phyloP scores from a whole-genome alignment of 2,797 vertebrate species.

The Halcyon leucocephala region DNA sequence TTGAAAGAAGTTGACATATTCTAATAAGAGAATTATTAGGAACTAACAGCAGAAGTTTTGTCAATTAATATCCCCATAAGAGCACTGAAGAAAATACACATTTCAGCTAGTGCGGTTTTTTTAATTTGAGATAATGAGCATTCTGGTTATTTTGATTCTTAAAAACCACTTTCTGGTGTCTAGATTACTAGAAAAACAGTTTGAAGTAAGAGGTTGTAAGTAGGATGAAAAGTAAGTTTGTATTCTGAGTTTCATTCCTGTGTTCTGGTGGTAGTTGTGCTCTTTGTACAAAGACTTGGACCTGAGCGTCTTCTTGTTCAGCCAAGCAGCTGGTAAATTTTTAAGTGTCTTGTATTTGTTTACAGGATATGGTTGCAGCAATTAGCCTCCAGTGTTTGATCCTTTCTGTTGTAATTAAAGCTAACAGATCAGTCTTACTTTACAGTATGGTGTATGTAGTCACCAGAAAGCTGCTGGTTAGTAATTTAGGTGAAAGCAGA shows the following conservation, averaged over 20 bases:
- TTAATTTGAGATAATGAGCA: not conserved
- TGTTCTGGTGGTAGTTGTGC: not conserved
- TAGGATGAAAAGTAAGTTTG: not conserved
- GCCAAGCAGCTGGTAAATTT: not conserved
- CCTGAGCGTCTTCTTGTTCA: not conserved
- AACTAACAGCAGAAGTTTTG: not conserved
- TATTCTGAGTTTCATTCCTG: not conserved
- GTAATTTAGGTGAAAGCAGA: not conserved
- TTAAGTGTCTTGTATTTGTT: not conserved
- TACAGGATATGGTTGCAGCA: not conserved
- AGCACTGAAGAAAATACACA: not conserved
- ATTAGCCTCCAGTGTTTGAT: not conserved
- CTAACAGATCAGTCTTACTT: not conserved
- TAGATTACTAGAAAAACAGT: not conserved
- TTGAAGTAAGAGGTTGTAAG: not conserved
- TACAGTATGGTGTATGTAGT: not conserved
- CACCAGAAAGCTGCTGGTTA: not conserved
- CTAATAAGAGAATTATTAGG: not conserved
- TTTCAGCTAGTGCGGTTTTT: not conserved
- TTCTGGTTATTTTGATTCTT: constrained; percentile 1
- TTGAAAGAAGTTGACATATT: not conserved
- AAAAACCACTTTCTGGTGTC: not conserved
- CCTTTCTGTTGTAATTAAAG: not conserved
- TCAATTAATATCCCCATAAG: not conserved
- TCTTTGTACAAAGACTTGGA: not conserved